Conservation (phyloP, 1,140 invertebrate genomes). For the Bombus impatiens region DNA sequence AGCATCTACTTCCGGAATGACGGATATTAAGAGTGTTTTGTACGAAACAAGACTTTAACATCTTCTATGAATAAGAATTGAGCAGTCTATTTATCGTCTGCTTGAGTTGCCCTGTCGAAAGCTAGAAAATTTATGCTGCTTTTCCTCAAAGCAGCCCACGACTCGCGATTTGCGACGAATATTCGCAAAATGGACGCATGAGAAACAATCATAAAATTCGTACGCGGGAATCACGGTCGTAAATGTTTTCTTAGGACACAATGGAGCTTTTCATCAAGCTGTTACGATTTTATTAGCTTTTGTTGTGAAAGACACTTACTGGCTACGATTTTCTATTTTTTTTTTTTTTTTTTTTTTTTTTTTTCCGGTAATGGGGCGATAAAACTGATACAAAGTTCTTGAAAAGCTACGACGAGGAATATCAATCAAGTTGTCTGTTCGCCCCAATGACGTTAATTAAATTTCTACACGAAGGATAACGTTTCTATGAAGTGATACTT, state of each 20-base stretch:
- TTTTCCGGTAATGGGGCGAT: neutral
- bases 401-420: neutral
- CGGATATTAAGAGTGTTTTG: neutral
- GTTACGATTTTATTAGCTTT: constrained; percentile 9
- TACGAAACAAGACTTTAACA: neutral
- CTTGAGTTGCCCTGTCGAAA: neutral
- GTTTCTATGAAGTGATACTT: too few species aligned
- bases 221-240: neutral
- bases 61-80: neutral
- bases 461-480: neutral
- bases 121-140: neutral
- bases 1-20: neutral
- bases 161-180: neutral
- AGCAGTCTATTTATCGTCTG: too few species aligned
- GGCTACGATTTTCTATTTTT: neutral
- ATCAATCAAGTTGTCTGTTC: neutral
- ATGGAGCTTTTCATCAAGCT: constrained; percentile 20
- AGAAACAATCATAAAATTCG: constrained; percentile 24
- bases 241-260: constrained; percentile 23
- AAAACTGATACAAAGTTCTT: neutral
- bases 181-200: neutral
- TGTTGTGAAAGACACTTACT: neutral
- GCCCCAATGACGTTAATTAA: constrained; percentile 15
- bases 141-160: neutral
- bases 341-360: too few species aligned